Evolutionary conservation across 2,888 invertebrate species (phyloP), one percentile per base, ranked within the genome.

Genomic region (Mayetiola destructor): DNA sequence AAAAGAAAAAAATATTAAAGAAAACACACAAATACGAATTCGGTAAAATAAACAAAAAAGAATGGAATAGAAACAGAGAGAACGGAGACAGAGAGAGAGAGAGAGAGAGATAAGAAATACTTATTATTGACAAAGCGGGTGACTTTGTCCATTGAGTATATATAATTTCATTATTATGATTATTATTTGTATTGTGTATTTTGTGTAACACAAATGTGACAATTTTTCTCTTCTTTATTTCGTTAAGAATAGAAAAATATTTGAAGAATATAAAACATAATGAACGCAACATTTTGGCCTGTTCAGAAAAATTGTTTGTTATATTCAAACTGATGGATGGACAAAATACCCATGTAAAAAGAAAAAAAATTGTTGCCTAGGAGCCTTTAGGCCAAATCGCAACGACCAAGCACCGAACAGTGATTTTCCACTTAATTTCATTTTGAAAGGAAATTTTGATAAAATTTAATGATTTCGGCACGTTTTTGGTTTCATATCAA

Each of bases 341-440:
- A n/a, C n/a, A n/a, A n/a, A n/a, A n/a, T n/a, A n/a, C 4, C 21
- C 2, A 18, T 3, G 8, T 4, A n/a, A 16, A 18, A 18, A n/a
- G 18, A 39, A 39, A 3, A 21, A 42, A 23, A 21, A 5, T 12
- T 10, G 23, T 4, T 36, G 12, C 36, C 20, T 39, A n/a, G 16
- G 39, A 18, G 16, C 39, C 12, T 18, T 2, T 16, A 6, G 18
- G 18, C n/a, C 29, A 27, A 32, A 27, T 27, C 27, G 3, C n/a
- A 48, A 48, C 27, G 48, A n/a, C n/a, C n/a, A 48, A 48, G 48
- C 48, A 48, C 48, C 48, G 27, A 27, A 48, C n/a, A 48, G 48
- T 48, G 48, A 48, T 48, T 48, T 48, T 27, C 48, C 48, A 48
- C 48, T 27, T 48, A 48, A 48, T 48, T 48, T 48, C 48, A 48